Evolutionary conservation across 2,888 invertebrate genomes (phyloP), one percentile per base, ranked within the genome.

Genomic region (Lepas anatifera): DNA sequence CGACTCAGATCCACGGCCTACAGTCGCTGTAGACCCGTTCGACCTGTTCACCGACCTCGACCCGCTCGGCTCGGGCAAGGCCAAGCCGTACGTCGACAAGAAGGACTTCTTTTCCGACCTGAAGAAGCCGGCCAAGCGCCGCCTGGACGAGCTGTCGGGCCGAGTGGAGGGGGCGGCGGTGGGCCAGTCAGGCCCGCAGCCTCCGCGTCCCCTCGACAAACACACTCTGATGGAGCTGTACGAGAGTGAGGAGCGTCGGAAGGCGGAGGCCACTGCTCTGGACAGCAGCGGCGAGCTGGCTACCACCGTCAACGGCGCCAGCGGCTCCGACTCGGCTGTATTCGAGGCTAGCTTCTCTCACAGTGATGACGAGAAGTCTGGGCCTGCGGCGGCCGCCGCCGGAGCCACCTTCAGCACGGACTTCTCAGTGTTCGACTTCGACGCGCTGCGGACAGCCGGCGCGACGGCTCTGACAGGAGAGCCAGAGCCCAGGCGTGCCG

Each of bases 21-120:
- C 32, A n/a, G n/a, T n/a, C n/a, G n/a, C n/a, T 43, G 29, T 35
- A 43, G 39, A 67, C 66, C 58, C 50, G 80, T 87, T 88, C 83
- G 92, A 92, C 83, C 90, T 94, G 77, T 95, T 95, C 84, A 92
- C 92, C 75, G 94, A 95, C 80, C 84, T 95, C 81, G 94, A 95
- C 85, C 95, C 95, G 73, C 84, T 94, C 79, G 94, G 94, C 78
- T 93, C 92, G 76, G 92, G 93, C 78, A 87, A 90, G 81, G 90
- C 89, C 82, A 90, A 90, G 82, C 94, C 94, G 74, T 95, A 93
- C 84, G 87, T 94, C 78, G 94, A 95, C 85, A 92, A 92, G 83
- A 94, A 94, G 85, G 91, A 92, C 83, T 95, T 95, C 85, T 95
- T 95, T 85, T 92, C 93, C 84, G 92, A 94, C 81, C 85, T 94